Base-by-base conservation (phyloP, 2,113 vertebrate species). In the Etheostoma spectabile region DNA sequence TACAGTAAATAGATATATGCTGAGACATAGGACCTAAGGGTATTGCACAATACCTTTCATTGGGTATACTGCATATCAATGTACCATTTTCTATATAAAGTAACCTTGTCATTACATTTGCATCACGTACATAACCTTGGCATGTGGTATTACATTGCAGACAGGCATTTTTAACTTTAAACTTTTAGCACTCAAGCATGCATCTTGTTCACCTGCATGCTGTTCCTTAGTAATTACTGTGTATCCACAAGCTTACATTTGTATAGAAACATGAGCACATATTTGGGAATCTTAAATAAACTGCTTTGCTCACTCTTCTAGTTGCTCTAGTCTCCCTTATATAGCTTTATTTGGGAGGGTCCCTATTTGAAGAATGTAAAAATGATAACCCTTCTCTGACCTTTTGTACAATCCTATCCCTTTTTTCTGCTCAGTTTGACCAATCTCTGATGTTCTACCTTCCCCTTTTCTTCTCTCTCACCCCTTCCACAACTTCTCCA, bases 361-460 rank as follows among this genome's bases (percentile, higher is more conserved):
- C 15, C 7, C 2, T 22, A 72, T 74, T 49, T 74, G 12, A 10
- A 65, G 14, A 83, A 59, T 63, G 33, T 45, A 4, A 33, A 83
- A 80, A n/a, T 57, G 8, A 18, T 38, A 48, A 51, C 38, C 62
- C 24, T 15, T 35, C 8, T 62, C 22, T 85, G 71, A 77, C 52
- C 74, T 86, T 86, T 85, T 85, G 75, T 88, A 61, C 76, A 45
- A 57, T 64, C 12, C 5, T 74, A 6, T 24, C 6, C 45, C 5
- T 27, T 55, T 59, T 61, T 12, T 77, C 8, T 62, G 42, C 33
- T 67, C 57, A 57, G 7, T 42, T 74, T 77, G 14, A 83, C 33
- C 21, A 83, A 10, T 69, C 48, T 74, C 42, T 70, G 3, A 49
- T 55, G 45, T 71, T 51, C 22, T 63, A 62, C 42, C 38, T 49